Evolutionary conservation across 2,797 vertebrate species (phyloP), one percentile per base, ranked within the genome.

Genomic region (Spizella passerina): DNA sequence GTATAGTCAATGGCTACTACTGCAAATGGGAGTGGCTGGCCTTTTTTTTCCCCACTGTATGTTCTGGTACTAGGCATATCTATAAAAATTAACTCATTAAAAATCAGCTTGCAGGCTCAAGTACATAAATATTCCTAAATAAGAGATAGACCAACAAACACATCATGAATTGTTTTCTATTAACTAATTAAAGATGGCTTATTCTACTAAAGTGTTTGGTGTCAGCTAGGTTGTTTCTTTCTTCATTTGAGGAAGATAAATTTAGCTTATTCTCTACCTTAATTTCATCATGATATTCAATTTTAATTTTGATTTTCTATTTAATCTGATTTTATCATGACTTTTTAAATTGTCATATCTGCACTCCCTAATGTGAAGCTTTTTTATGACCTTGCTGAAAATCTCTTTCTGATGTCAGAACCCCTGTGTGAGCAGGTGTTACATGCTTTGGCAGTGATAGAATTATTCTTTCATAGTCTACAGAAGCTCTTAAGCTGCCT

Each of bases 401-500:
- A 77, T 78, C 73, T 77, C 86, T 65, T 87, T 60, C 39, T 80
- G 61, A 75, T 82, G 78, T 82, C 84, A 91, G 88, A 91, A 85
- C 14, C 30, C 60, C 64, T 59, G 65, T 9, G 15, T 59, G 52
- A 91, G 78, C 69, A 90, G 75, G 75, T 93, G 82, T 82, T 85
- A 75, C 50, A 44, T 34, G 55, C 22, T 71, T 81, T 92, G 76
- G 76, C 71, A 89, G 72, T 83, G 79, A 95, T 38, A 78, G 71
- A 89, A 94, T 92, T 91, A 92, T 85, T 94, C 84, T 89, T 75
- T 85, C 88, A 93, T 87, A 89, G 71, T 70, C 88, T 82, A 46
- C 12, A 81, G 93, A 94, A 90, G 68, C 43, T 96, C 81, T 91
- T 92, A 80, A 68, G 55, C 68, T 80, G 82, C 83, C 69, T 82